Conservation (phyloP, 2,113 vertebrate genomes). For the Numenius arquata region DNA sequence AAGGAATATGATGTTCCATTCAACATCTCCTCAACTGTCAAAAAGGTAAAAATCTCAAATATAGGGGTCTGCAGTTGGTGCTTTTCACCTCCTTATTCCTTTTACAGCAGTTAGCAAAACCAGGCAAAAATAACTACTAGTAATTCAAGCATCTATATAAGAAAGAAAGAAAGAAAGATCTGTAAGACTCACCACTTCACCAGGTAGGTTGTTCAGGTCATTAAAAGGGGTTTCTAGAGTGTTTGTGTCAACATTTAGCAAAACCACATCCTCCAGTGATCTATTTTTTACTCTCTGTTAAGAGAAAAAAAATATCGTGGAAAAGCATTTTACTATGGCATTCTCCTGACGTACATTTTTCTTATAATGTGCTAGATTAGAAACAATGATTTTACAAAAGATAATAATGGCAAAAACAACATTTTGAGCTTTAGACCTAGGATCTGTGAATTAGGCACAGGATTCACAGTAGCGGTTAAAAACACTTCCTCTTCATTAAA, state of each 20-base stretch:
- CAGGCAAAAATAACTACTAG: not conserved
- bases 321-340: slow-evolving; percentile 9
- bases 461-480: not conserved
- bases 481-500: not conserved
- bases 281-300: slow-evolving; percentile 87
- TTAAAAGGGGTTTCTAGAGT: slow-evolving; percentile 91
- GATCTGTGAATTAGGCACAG: not conserved
- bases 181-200: slow-evolving; percentile 88
- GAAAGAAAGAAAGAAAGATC: slow-evolving; percentile 12
- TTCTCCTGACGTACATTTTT: not conserved
- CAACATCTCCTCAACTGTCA: slow-evolving; percentile 62
- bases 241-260: slow-evolving; percentile 96
- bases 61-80: not conserved
- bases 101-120: slow-evolving; percentile 41
- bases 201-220: slow-evolving; percentile 90
- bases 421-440: not conserved
- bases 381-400: not conserved
- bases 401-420: not conserved
- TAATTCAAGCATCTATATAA: not conserved
- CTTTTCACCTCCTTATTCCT: slow-evolving; percentile 22
- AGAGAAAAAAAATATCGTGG: not conserved
- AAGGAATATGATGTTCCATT: slow-evolving; percentile 65
- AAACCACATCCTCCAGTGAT: slow-evolving; percentile 93
- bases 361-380: not conserved
- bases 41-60: slow-evolving; percentile 61